Conservation (phyloP, 2,113 vertebrate genomes). For the Meles meles region DNA sequence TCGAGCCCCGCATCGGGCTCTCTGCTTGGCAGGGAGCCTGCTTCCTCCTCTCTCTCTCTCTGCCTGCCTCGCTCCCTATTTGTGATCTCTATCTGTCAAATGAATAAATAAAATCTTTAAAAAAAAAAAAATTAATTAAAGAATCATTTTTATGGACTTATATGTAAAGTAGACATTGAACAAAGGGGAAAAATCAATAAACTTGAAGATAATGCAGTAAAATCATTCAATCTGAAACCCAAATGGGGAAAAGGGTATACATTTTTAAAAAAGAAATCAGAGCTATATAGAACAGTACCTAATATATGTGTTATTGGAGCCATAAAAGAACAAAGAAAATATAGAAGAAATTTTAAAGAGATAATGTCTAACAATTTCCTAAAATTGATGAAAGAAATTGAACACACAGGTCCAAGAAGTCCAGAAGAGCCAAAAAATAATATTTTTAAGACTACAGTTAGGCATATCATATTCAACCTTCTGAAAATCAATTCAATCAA, state of each 20-base stretch:
- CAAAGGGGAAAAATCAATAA: not conserved
- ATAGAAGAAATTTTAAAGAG: not conserved
- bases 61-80: too few relatives aligned
- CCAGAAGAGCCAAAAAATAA: not conserved
- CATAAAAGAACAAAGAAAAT: not conserved
- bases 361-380: not conserved
- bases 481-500: not conserved
- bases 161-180: not conserved
- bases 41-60: too few relatives aligned
- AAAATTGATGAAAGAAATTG: not conserved
- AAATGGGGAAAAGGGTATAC: not conserved
- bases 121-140: too few relatives aligned
- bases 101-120: too few relatives aligned
- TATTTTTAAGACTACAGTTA: not conserved
- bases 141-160: not conserved
- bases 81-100: too few relatives aligned
- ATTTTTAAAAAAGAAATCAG: not conserved
- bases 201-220: not conserved
- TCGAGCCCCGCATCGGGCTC: too few relatives aligned
- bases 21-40: too few relatives aligned
- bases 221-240: not conserved
- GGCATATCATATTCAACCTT: not conserved
- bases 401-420: not conserved
- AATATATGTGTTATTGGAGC: not conserved
- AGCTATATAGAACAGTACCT: not conserved